Percentiles rank a stretch among this genome's conserved stretches.
phyloP scores from a whole-genome alignment of 2,113 vertebrate genomes.

The Hucho hucho region DNA sequence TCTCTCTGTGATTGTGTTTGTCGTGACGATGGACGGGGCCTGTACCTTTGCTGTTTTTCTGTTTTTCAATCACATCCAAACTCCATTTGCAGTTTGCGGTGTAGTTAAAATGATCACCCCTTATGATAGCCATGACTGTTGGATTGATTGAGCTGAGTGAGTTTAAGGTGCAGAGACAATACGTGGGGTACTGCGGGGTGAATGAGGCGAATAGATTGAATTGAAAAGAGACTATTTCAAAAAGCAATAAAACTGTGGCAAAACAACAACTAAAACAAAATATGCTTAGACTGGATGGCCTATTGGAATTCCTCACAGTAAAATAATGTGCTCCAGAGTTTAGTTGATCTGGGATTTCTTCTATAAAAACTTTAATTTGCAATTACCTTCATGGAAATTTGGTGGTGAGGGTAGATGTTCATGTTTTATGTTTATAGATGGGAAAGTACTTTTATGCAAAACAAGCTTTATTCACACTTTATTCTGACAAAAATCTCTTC shows the following conservation, averaged over 20 bases:
- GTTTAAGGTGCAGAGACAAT: slow-evolving; percentile 44
- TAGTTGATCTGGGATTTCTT: neutral
- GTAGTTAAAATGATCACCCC: slow-evolving; percentile 65
- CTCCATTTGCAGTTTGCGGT: slow-evolving; percentile 45
- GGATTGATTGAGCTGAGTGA: slow-evolving; percentile 64
- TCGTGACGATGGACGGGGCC: slow-evolving; percentile 26
- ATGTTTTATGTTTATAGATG: no score
- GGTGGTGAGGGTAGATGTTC: no score
- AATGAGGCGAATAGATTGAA: slow-evolving; percentile 61
- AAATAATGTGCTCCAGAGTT: no score
- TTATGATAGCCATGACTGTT: slow-evolving; percentile 66
- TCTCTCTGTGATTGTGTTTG: slow-evolving; percentile 38
- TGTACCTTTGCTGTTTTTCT: slow-evolving; percentile 53
- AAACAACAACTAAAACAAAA: slow-evolving; percentile 9
- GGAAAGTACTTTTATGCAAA: no score
- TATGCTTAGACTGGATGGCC: no score
- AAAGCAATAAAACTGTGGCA: slow-evolving; percentile 39
- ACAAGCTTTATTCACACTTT: no score
- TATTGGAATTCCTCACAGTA: no score
- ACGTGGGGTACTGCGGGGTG: slow-evolving; percentile 36
- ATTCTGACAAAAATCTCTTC: no score
- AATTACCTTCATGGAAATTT: no score
- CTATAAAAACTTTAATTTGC: neutral
- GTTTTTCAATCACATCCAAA: slow-evolving; percentile 36
- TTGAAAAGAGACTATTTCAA: slow-evolving; percentile 47